Conservation (phyloP, 92 coral and sea anemone species). For the Porites lobata region DNA sequence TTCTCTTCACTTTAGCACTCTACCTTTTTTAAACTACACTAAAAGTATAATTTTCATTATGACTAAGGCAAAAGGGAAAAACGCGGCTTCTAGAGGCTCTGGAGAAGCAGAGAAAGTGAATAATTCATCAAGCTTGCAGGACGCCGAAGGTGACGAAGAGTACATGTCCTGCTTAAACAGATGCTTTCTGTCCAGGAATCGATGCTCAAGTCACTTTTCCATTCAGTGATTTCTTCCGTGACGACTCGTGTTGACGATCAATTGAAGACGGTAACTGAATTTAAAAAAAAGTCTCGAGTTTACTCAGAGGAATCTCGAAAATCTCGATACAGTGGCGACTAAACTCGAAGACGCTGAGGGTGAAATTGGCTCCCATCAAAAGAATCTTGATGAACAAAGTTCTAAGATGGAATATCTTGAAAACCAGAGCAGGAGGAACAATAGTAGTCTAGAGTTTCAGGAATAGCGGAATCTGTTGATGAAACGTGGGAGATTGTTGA, state of each 20-base stretch:
- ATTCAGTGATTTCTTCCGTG: slow-evolving; percentile 40
- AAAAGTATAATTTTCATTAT: slow-evolving; percentile 8
- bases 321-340: background rate
- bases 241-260: slow-evolving; percentile 30
- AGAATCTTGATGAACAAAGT: background rate
- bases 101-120: too few relatives aligned
- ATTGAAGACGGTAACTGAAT: slow-evolving; percentile 26
- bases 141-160: slow-evolving; percentile 15
- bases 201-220: slow-evolving; percentile 8
- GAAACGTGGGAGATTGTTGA: slow-evolving; percentile 43
- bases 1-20: slow-evolving; percentile 20
- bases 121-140: too few relatives aligned
- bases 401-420: too few relatives aligned
- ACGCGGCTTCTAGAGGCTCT: background rate
- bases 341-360: slow-evolving; percentile 37
- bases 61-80: slow-evolving; percentile 5
- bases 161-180: slow-evolving; percentile 11
- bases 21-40: slow-evolving; percentile 1
- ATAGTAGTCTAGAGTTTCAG: slow-evolving; percentile 25
- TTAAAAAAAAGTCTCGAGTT: background rate
- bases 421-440: too few relatives aligned
- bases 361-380: slow-evolving; percentile 23
- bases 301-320: too few relatives aligned
- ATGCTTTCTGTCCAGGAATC: slow-evolving; percentile 34
- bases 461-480: slow-evolving; percentile 39